Conservation (phyloP, 1,140 invertebrate species). For the Atopsyche davidsoni region DNA sequence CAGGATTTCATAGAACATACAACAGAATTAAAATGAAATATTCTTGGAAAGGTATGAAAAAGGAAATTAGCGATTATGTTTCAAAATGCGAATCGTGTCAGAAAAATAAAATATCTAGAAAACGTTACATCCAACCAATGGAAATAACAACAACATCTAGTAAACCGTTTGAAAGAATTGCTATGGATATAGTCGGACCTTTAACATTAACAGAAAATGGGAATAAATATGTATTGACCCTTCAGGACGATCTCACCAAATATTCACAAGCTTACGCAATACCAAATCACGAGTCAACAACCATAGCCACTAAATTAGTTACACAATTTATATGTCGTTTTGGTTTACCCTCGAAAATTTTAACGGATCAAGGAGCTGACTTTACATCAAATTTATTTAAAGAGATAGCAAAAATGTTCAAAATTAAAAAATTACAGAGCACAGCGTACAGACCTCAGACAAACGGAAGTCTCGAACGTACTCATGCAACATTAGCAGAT, state of each 20-base stretch:
- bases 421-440: conserved; percentile 31
- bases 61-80: conserved; percentile 32
- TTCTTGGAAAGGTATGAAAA: conserved; percentile 32
- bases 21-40: conserved; percentile 31
- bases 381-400: too few relatives aligned
- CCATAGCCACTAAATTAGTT: conserved; percentile 32
- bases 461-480: too few relatives aligned
- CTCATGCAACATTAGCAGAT: too few relatives aligned
- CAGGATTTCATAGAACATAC: conserved; percentile 30
- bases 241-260: conserved; percentile 36
- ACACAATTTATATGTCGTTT: too few relatives aligned
- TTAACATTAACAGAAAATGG: conserved; percentile 28
- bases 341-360: too few relatives aligned
- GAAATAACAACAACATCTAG: conserved; percentile 33
- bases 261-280: conserved; percentile 32
- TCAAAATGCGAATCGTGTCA: conserved; percentile 31
- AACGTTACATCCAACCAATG: conserved; percentile 30
- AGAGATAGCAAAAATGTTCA: conserved; percentile 22
- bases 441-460: too few relatives aligned
- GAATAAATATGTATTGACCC: conserved; percentile 32
- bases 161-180: conserved; percentile 30
- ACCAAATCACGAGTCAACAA: conserved; percentile 32
- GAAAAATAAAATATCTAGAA: conserved; percentile 31
- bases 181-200: conserved; percentile 34
- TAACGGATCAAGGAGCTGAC: too few relatives aligned